Conservation (phyloP, 2,888 invertebrate species). For the Oscheius sp. region DNA sequence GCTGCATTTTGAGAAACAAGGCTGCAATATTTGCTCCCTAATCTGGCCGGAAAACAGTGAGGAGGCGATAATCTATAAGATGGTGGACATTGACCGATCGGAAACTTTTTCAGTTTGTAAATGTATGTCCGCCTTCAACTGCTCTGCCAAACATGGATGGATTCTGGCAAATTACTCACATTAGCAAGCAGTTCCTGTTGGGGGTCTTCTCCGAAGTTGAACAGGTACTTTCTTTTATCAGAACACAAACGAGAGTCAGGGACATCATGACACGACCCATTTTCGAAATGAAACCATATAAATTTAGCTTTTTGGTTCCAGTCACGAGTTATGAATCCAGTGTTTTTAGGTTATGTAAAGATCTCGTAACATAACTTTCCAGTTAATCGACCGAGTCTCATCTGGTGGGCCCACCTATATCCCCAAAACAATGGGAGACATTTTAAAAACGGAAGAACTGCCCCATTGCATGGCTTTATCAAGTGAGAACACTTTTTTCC, state of each 20-base stretch:
- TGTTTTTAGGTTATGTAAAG: no score
- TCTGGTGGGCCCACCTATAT: slow-evolving; percentile 5
- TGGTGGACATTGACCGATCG: background rate
- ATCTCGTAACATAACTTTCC: background rate
- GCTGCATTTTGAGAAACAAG: background rate
- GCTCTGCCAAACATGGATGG: slow-evolving; percentile 19
- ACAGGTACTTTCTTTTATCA: slow-evolving; percentile 1
- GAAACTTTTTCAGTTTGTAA: slow-evolving; percentile 22
- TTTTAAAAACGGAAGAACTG: slow-evolving; percentile 8
- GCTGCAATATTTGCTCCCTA: slow-evolving; percentile 1
- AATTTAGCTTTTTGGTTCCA: no score
- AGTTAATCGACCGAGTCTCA: slow-evolving; percentile 18
- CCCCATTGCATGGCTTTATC: slow-evolving; percentile 24
- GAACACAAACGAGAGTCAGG: no score
- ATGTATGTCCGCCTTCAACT: slow-evolving; percentile 10
- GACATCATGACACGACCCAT: no score
- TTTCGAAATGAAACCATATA: no score
- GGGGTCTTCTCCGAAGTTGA: slow-evolving; percentile 21
- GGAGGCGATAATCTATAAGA: background rate
- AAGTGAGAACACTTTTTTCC: slow-evolving; percentile 5
- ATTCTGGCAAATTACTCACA: slow-evolving; percentile 24
- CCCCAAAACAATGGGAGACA: slow-evolving; percentile 21
- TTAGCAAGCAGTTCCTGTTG: background rate
- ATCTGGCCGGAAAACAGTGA: slow-evolving; percentile 9
- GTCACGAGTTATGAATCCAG: no score